Evolutionary conservation across 2,888 invertebrate genomes (phyloP).

Genomic region (Germaria angustata): DNA sequence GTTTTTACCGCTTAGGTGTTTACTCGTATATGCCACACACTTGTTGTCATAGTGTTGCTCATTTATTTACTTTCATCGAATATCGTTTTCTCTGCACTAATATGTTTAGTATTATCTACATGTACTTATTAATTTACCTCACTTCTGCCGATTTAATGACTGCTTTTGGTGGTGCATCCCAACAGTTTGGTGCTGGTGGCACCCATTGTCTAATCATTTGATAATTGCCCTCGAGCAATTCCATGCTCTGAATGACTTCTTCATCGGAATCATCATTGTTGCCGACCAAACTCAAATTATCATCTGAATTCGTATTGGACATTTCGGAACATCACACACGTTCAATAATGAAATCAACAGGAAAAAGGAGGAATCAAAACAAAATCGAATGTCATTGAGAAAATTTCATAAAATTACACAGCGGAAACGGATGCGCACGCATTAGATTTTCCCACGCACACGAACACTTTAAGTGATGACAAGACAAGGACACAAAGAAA

Average conservation of each 20-base stretch:
- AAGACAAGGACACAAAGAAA: slow-evolving; percentile 51
- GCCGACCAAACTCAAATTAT: slow-evolving; percentile 72
- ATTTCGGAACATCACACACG: slow-evolving; percentile 48
- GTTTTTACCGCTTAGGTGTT: too few species aligned
- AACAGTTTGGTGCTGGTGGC: slow-evolving; percentile 79
- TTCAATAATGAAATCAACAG: slow-evolving; percentile 47
- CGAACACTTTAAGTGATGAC: slow-evolving; percentile 9
- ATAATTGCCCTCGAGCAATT: slow-evolving; percentile 79
- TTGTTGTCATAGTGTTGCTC: too few species aligned
- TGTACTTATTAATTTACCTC: too few species aligned
- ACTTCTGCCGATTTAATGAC: slow-evolving; percentile 79
- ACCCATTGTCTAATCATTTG: slow-evolving; percentile 79
- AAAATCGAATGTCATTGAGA: slow-evolving; percentile 61
- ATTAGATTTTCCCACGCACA: slow-evolving; percentile 36
- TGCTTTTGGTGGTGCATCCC: slow-evolving; percentile 80
- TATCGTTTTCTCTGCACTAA: not conserved
- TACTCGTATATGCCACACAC: too few species aligned
- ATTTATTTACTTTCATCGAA: not conserved
- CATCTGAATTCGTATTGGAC: slow-evolving; percentile 71
- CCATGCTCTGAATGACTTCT: slow-evolving; percentile 79
- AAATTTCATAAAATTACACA: slow-evolving; percentile 63
- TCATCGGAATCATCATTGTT: slow-evolving; percentile 78
- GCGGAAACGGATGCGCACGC: slow-evolving; percentile 69
- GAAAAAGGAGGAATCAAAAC: slow-evolving; percentile 45
- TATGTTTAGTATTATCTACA: not conserved